These are phyloP conservation scores for Crocidura indochinensis DNA, from an alignment of 2,797 vertebrate genomes.

Conservation along the genomic window DNA sequence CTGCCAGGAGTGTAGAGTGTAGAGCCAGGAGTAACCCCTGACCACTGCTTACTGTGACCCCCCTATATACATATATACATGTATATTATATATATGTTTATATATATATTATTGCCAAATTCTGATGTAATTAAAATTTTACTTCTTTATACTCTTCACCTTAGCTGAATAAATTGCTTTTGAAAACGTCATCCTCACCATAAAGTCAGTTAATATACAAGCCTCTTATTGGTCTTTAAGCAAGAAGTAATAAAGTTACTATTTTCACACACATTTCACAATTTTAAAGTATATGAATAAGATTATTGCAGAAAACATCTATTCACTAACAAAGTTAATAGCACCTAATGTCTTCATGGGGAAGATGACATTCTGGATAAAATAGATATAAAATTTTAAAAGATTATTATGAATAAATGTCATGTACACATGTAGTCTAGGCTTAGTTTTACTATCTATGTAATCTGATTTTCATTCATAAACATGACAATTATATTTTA, in stretches of 20 bases:
- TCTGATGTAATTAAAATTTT: too few relatives aligned
- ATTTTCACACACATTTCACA: background rate
- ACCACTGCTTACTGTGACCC: too few relatives aligned
- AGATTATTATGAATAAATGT: background rate
- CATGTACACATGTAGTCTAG: background rate
- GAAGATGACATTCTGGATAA: background rate
- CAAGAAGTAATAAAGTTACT: background rate
- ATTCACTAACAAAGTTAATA: background rate
- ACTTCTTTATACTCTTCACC: too few relatives aligned
- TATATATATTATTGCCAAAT: too few relatives aligned
- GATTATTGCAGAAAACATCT: background rate
- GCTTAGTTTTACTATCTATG: background rate
- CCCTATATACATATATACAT: too few relatives aligned
- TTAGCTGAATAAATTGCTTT: background rate
- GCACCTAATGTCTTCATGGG: background rate
- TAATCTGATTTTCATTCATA: background rate
- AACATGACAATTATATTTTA: background rate
- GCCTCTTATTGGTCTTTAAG: background rate
- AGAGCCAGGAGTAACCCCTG: too few relatives aligned
- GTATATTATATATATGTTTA: too few relatives aligned
- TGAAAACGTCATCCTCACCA: background rate
- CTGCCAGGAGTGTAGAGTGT: too few relatives aligned
- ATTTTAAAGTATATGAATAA: conserved; percentile 27
- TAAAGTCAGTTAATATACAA: background rate
- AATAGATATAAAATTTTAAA: conserved; percentile 19